phyloP scores from a whole-genome alignment of 2,888 invertebrate genomes.

The Morinoia aosen region DNA sequence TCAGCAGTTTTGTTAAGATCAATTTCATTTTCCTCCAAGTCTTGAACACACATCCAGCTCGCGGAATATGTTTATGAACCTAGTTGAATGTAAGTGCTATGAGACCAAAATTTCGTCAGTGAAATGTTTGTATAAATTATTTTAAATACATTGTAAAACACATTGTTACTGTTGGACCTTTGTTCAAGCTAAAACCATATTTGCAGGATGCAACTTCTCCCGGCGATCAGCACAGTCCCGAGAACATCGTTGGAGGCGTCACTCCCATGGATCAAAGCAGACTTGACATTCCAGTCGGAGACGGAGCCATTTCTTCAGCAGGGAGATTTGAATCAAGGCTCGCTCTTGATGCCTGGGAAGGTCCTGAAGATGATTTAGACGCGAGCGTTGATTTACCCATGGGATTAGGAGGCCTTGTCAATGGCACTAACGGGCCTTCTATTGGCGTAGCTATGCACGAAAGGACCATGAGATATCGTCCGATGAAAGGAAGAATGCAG shows the following conservation, averaged over 20 bases:
- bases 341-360: conserved; percentile 69
- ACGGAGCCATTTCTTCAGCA: conserved; percentile 73
- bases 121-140: not conserved
- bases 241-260: conserved; percentile 68
- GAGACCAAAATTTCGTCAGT: not conserved
- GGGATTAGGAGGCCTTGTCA: conserved; percentile 59
- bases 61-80: not conserved
- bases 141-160: not conserved
- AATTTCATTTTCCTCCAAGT: not conserved
- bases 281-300: conserved; percentile 72
- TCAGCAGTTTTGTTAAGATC: not conserved
- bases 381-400: conserved; percentile 68
- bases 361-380: conserved; percentile 70
- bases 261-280: conserved; percentile 67
- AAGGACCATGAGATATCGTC: conserved; percentile 73
- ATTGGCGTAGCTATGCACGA: conserved; percentile 65
- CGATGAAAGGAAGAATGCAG: conserved; percentile 77
- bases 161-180: not conserved
- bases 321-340: conserved; percentile 69
- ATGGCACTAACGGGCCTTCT: conserved; percentile 59
- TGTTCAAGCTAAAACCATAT: not conserved
- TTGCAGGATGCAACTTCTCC: conserved; percentile 77
- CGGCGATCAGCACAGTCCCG: conserved; percentile 75
- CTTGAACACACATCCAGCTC: not conserved
- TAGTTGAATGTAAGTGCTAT: not conserved